Conservation (phyloP, 1,140 invertebrate genomes). For the Musca domestica region DNA sequence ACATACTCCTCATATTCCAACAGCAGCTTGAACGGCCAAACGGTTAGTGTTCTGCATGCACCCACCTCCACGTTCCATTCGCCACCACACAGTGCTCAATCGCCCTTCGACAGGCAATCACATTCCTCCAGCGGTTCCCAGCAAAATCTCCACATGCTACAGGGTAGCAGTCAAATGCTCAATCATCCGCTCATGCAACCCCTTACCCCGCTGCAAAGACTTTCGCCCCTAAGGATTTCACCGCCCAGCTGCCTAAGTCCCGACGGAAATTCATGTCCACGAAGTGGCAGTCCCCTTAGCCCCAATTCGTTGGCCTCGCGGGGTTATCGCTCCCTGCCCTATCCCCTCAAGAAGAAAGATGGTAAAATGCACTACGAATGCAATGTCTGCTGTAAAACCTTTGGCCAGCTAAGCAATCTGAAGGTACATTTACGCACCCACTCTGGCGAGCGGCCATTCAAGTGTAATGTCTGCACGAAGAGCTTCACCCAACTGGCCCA, state of each 20-base stretch:
- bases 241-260: conserved; percentile 67
- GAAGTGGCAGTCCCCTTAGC: conserved; percentile 68
- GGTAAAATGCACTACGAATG: conserved; percentile 99
- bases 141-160: conserved; percentile 52
- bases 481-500: conserved; percentile 96
- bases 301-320: conserved; percentile 70
- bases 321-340: conserved; percentile 92
- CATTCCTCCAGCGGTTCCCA: conserved; percentile 49
- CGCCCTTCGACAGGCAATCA: conserved; percentile 49
- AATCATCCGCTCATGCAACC: conserved; percentile 63
- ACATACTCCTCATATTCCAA: conserved; percentile 54
- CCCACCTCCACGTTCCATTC: conserved; percentile 53
- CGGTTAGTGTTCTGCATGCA: conserved; percentile 40
- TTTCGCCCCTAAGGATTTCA: conserved; percentile 53
- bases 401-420: conserved; percentile 97
- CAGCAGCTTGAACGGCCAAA: conserved; percentile 39
- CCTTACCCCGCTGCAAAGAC: conserved; percentile 56
- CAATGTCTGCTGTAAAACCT: conserved; percentile 97
- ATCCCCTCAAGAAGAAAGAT: conserved; percentile 96
- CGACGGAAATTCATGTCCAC: conserved; percentile 63
- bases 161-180: conserved; percentile 48
- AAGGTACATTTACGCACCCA: conserved; percentile 98
- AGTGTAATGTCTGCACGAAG: conserved; percentile 94
- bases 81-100: conserved; percentile 49
- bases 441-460: conserved; percentile 96